Evolutionary conservation across 2,888 invertebrate genomes (phyloP).

Genomic region (Oxyteleia sp.): DNA sequence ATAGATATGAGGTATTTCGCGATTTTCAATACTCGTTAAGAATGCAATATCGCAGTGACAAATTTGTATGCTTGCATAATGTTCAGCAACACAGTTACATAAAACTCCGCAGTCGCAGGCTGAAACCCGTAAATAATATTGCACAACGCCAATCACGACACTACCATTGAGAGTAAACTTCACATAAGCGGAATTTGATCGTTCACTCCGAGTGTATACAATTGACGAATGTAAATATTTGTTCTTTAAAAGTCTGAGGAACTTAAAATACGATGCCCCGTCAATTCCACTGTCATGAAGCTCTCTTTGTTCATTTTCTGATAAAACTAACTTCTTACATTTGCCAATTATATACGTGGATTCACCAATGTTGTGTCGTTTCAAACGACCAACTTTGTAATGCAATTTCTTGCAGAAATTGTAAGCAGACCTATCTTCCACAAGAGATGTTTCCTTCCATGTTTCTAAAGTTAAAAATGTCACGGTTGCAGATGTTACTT

Average conservation of each 20-base stretch:
- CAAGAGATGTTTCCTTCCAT: neutral
- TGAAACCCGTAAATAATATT: neutral
- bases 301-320: neutral
- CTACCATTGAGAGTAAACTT: neutral
- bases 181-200: neutral
- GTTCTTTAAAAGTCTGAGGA: neutral
- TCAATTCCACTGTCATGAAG: neutral
- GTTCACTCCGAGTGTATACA: neutral
- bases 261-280: slow-evolving; percentile 3
- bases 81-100: slow-evolving; percentile 33
- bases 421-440: neutral
- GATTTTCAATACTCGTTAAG: neutral
- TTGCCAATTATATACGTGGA: slow-evolving; percentile 21
- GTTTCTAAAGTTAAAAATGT: slow-evolving; percentile 2
- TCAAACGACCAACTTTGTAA: slow-evolving; percentile 17
- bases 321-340: neutral
- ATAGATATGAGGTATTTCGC: neutral
- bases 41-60: neutral
- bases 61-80: slow-evolving; percentile 17
- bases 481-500: neutral
- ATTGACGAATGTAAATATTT: slow-evolving; percentile 21
- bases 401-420: neutral
- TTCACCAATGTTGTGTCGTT: slow-evolving; percentile 6
- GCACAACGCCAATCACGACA: neutral
- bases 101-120: slow-evolving; percentile 4